These are phyloP conservation scores for Porites lobata DNA, from an alignment of 92 coral and sea anemone genomes.

Conservation along the genomic window DNA sequence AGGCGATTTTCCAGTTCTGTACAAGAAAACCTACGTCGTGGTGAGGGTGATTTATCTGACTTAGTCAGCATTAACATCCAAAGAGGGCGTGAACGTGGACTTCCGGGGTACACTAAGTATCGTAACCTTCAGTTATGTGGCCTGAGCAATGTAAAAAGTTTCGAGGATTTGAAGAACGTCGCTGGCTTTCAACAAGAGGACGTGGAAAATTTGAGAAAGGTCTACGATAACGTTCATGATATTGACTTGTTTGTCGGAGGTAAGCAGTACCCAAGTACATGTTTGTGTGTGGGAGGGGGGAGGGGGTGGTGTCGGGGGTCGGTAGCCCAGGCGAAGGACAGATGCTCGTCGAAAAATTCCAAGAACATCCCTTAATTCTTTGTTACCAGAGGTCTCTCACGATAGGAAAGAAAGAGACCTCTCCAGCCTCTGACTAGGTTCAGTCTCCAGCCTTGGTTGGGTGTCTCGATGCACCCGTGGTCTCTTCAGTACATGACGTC, in stretches of 20 bases:
- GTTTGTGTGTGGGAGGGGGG: no score
- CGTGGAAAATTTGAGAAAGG: background rate
- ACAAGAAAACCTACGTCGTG: slow-evolving; percentile 33
- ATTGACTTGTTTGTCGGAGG: slow-evolving; percentile 88
- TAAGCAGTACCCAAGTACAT: background rate
- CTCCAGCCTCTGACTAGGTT: no score
- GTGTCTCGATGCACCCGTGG: no score
- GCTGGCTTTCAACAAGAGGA: slow-evolving; percentile 18
- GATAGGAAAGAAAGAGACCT: no score
- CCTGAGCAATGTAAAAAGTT: background rate
- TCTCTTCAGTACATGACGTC: no score
- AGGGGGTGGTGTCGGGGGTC: no score
- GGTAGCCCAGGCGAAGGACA: no score
- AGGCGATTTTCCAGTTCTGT: slow-evolving; percentile 28
- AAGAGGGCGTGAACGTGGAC: slow-evolving; percentile 67
- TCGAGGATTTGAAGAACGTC: background rate
- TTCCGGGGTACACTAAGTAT: slow-evolving; percentile 47
- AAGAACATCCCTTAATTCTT: no score
- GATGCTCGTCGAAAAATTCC: no score
- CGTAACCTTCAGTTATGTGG: slow-evolving; percentile 27
- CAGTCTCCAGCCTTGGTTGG: no score
- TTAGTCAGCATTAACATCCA: slow-evolving; percentile 57
- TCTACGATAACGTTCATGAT: slow-evolving; percentile 31
- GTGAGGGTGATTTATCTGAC: slow-evolving; percentile 46
- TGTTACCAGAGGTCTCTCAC: no score